A percentile compares a stretch with the other conserved stretches of the same genome.
These are phyloP conservation scores for Stigmatopora argus DNA, from an alignment of 2,113 vertebrate genomes.

Conservation along the genomic window DNA sequence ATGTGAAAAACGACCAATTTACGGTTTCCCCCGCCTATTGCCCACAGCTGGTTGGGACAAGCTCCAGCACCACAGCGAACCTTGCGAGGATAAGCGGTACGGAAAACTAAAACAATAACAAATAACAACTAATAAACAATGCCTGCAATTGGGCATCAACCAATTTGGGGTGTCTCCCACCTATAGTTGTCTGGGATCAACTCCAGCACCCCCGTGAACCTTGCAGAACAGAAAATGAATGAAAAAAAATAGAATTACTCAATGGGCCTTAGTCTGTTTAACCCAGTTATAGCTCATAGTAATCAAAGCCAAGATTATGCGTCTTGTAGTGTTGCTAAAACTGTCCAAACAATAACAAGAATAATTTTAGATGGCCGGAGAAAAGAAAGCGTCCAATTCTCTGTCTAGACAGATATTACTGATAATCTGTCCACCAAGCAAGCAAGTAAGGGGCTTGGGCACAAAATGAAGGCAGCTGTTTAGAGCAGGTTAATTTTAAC, in stretches of 20 bases:
- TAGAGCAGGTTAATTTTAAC: constrained; percentile 62
- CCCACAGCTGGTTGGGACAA: no score
- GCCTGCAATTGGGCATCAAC: no score
- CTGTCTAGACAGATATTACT: constrained; percentile 43
- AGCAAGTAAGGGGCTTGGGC: constrained; percentile 23
- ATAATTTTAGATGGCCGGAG: neutral
- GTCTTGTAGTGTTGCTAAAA: neutral
- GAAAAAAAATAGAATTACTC: no score
- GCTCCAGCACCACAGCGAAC: no score
- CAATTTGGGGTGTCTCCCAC: no score
- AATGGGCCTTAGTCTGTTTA: no score
- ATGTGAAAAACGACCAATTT: neutral
- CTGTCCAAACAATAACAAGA: neutral
- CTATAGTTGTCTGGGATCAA: no score
- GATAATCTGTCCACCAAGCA: constrained; percentile 34
- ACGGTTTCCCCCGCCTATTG: no score
- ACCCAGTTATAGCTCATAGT: no score
- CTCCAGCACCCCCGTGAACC: no score
- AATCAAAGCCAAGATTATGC: neutral
- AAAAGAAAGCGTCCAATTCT: constrained; percentile 5
- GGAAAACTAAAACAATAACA: neutral
- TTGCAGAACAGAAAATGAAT: neutral
- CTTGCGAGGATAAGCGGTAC: no score
- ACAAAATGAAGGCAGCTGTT: constrained; percentile 32
- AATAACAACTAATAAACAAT: no score